Base-by-base conservation (phyloP, 1,140 invertebrate species). In the Bombus vancouverensis region DNA sequence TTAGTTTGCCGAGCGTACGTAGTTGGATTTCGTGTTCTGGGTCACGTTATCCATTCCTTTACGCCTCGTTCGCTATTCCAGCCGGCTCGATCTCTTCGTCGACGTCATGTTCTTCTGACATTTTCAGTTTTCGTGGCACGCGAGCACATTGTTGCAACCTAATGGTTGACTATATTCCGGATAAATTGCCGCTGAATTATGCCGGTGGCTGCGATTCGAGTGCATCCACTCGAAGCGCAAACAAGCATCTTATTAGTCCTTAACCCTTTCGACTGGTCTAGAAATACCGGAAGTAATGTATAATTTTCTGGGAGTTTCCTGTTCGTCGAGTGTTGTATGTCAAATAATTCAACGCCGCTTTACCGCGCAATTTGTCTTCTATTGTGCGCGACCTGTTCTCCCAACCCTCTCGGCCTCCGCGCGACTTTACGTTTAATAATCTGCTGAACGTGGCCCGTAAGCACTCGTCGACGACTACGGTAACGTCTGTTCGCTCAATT, bases 331-430 rank as follows among this genome's bases (percentile, higher is more conserved):
- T 32, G 42, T 22, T 18, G 22, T 65, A 53, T 53, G 78, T 74
- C 87, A 47, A 86, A 89, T 83, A 83, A 86, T 89, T 88, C 88
- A 89, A 8, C 66, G 53, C 42, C 39, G 47, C 57, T 62, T 44
- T 53, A 34, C 80, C 32, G 65, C 71, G 37, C 87, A 89, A 89
- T 89, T 89, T 89, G 80, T 89, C 88, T 87, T 76, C 72, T 62
- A 81, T 89, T 83, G 87, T 81, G 71, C 39, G 68, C 74, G n/a
- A 53, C n/a, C 70, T 39, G 13, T 59, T 57, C 59, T 42, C 59
- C 28, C 65, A 15, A 22, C 18, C 22, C 25, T 47, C 73, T 68
- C 62, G 15, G 37, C 47, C 78, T 68, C 28, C 66, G 59, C 39
- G 87, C 71, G 86, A 83, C 78, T 85, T 72, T 66, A 37, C 65